Evolutionary conservation across 35 echinoderm and acorn worm genomes (phyloP).

Genomic region (Apostichopus californicus): DNA sequence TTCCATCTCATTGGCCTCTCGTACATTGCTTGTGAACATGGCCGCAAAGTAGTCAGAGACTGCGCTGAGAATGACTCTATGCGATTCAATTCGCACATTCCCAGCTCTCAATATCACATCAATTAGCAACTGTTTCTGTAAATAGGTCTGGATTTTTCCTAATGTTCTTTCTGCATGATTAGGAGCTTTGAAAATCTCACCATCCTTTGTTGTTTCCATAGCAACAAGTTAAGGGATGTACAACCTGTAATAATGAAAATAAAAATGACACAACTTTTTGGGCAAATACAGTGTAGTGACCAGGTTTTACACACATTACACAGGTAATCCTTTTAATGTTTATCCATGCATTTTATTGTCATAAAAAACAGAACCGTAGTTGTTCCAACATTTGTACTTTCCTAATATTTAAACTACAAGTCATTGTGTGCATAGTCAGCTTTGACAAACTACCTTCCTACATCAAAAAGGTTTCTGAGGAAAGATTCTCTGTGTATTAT

Average conservation of each 20-base stretch:
- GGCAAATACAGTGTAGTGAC: too few species aligned
- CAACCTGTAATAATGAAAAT: neutral
- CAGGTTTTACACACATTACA: too few species aligned
- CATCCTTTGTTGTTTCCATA: slow-evolving; percentile 66
- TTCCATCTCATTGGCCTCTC: slow-evolving; percentile 76
- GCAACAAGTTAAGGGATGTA: neutral
- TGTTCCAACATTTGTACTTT: too few species aligned
- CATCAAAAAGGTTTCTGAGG: too few species aligned
- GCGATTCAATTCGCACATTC: slow-evolving; percentile 80
- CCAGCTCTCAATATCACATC: slow-evolving; percentile 87
- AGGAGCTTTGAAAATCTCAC: slow-evolving; percentile 82
- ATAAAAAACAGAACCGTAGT: too few species aligned
- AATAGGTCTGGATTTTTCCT: slow-evolving; percentile 85
- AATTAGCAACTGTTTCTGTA: slow-evolving; percentile 70
- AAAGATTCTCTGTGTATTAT: too few species aligned
- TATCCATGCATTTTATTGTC: too few species aligned
- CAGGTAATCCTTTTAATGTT: too few species aligned
- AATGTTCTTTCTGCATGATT: slow-evolving; percentile 93
- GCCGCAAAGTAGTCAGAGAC: slow-evolving; percentile 99
- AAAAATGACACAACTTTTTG: neutral
- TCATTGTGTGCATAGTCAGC: too few species aligned
- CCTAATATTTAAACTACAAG: too few species aligned
- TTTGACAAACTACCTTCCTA: too few species aligned
- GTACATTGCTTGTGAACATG: slow-evolving; percentile 94
- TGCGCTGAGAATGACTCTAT: slow-evolving; percentile 89